Conservation (phyloP, 1,140 invertebrate species). For the Asbolus verrucosus region DNA sequence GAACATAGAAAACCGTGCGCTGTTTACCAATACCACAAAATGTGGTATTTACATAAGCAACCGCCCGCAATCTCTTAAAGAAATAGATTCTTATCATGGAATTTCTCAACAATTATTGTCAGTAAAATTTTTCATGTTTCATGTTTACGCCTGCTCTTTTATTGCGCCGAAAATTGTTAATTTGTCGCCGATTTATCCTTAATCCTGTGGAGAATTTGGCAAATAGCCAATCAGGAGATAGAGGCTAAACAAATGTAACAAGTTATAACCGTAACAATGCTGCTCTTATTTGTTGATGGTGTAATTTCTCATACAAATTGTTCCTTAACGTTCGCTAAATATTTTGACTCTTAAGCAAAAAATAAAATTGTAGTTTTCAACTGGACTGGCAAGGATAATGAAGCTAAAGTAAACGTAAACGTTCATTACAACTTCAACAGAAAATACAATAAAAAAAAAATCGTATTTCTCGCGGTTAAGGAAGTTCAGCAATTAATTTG, state of each 20-base stretch:
- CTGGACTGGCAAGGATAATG: too few species aligned
- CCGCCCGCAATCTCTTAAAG: background rate
- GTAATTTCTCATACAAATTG: slow-evolving; percentile 1
- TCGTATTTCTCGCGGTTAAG: too few species aligned
- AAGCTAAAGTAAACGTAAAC: too few species aligned
- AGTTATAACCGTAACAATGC: background rate
- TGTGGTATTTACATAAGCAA: background rate
- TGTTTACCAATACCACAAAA: slow-evolving; percentile 1
- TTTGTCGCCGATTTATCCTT: background rate
- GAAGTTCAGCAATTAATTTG: too few species aligned
- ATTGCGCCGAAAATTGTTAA: background rate
- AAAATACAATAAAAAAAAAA: too few species aligned
- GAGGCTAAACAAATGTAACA: slow-evolving; percentile 2
- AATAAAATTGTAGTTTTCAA: too few species aligned
- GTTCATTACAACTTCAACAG: too few species aligned
- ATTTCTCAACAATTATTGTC: too few species aligned
- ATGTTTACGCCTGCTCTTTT: too few species aligned
- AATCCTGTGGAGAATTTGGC: slow-evolving; percentile 3
- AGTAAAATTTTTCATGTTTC: too few species aligned
- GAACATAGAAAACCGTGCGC: background rate
- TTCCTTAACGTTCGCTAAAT: background rate
- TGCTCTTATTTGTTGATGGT: background rate
- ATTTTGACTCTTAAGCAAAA: too few species aligned
- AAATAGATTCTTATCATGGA: too few species aligned
- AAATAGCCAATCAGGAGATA: background rate